Evolutionary conservation across 1,140 invertebrate genomes (phyloP).

Genomic region (Aphidius gifuensis): DNA sequence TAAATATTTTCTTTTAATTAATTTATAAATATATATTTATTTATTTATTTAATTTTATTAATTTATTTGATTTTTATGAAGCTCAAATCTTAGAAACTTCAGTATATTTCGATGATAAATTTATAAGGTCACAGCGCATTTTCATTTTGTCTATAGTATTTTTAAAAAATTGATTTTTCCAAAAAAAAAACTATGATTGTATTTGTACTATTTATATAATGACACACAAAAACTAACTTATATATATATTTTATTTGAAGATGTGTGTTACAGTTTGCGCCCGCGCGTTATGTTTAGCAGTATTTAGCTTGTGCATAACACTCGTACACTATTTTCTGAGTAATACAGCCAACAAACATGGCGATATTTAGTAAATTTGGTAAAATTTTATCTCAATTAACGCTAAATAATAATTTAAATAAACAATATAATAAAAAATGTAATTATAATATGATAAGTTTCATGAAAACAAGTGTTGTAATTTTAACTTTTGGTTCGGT

Average conservation of each 20-base stretch:
- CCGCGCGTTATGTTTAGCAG: neutral
- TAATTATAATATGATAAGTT: neutral
- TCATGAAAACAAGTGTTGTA: conserved; percentile 22
- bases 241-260: conserved; percentile 6
- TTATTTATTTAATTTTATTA: too few species aligned
- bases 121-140: too few species aligned
- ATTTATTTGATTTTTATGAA: too few species aligned
- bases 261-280: neutral
- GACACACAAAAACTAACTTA: neutral
- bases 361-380: conserved; percentile 21
- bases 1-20: too few species aligned
- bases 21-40: too few species aligned
- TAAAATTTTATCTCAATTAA: conserved; percentile 10
- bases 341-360: conserved; percentile 21
- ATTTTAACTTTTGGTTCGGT: conserved; percentile 29
- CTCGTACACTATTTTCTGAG: conserved; percentile 8
- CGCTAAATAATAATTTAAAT: neutral
- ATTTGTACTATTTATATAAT: too few species aligned
- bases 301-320: neutral
- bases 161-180: too few species aligned
- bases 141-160: too few species aligned
- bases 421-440: neutral
- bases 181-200: too few species aligned
- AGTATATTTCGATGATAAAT: too few species aligned
- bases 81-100: too few species aligned